Percentiles rank a stretch among this genome's conserved stretches.
Conservation (phyloP, 2,113 vertebrate genomes). For the Upupa epops region DNA sequence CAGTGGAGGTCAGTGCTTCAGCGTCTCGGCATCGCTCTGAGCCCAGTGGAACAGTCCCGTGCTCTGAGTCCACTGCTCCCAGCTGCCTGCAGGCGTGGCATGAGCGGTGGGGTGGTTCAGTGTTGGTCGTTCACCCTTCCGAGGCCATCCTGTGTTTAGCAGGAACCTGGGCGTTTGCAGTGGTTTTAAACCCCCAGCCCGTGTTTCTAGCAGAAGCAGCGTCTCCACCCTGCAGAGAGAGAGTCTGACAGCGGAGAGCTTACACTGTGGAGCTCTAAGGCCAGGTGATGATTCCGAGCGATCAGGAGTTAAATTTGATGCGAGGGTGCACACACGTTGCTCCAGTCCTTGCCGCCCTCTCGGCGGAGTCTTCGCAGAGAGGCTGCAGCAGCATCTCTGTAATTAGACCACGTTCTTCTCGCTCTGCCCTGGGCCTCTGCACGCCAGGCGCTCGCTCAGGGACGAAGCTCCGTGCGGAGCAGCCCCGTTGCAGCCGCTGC, state of each 20-base stretch:
- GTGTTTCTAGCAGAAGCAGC: too few species aligned
- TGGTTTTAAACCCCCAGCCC: too few species aligned
- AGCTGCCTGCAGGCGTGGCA: not conserved
- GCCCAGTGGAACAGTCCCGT: not conserved
- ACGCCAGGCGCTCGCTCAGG: not conserved
- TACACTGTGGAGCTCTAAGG: not conserved
- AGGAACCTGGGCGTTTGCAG: not conserved
- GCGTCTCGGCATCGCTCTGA: not conserved
- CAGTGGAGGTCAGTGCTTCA: accelerated
- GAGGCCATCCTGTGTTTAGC: not conserved
- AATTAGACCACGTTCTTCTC: not conserved
- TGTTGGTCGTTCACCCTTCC: accelerated
- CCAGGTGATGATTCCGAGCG: not conserved
- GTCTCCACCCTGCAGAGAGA: not conserved
- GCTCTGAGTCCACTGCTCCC: not conserved
- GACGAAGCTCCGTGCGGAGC: not conserved
- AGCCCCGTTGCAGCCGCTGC: not conserved
- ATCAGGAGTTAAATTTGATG: not conserved
- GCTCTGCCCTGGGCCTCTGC: not conserved
- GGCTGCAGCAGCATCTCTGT: not conserved
- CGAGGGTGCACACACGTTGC: accelerated
- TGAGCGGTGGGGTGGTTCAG: accelerated
- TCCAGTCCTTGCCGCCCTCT: not conserved
- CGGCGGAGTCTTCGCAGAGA: not conserved
- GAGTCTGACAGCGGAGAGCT: not conserved